Percentiles rank a stretch among this genome's conserved stretches.
Evolutionary conservation across 2,113 vertebrate species (phyloP).

Genomic region (Channa argus): DNA sequence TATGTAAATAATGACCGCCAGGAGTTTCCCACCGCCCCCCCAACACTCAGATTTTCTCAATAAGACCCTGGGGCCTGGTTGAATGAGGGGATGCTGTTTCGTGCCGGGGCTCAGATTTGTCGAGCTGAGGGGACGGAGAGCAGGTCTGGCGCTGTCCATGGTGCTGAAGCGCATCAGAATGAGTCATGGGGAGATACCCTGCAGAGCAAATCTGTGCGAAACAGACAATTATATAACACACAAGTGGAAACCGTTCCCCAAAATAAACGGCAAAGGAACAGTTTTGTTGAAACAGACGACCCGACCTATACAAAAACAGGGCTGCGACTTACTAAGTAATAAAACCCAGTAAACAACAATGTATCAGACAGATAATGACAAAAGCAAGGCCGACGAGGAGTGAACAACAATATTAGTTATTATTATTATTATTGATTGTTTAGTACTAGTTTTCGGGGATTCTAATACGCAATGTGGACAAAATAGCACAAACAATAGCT

Average conservation of each 20-base stretch:
- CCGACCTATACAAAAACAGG: too few relatives aligned
- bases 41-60: conserved; percentile 9
- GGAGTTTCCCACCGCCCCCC: not conserved
- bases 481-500: not conserved
- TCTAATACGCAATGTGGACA: too few relatives aligned
- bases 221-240: not conserved
- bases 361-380: too few relatives aligned
- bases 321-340: too few relatives aligned
- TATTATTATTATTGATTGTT: too few relatives aligned
- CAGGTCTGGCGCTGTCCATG: conserved; percentile 73
- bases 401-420: too few relatives aligned
- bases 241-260: not conserved
- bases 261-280: not conserved
- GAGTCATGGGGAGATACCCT: conserved; percentile 57
- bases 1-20: conserved; percentile 54
- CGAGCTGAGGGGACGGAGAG: not conserved
- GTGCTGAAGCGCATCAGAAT: conserved; percentile 79
- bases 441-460: too few relatives aligned
- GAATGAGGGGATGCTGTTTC: conserved; percentile 12
- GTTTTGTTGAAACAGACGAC: not conserved
- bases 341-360: too few relatives aligned
- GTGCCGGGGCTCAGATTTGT: not conserved
- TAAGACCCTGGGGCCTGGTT: conserved; percentile 6
- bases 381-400: too few relatives aligned
- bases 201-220: conserved; percentile 1